These are phyloP conservation scores for Typhlichthys eigenmanni DNA, from an alignment of 2,797 vertebrate species.

Conservation along the genomic window DNA sequence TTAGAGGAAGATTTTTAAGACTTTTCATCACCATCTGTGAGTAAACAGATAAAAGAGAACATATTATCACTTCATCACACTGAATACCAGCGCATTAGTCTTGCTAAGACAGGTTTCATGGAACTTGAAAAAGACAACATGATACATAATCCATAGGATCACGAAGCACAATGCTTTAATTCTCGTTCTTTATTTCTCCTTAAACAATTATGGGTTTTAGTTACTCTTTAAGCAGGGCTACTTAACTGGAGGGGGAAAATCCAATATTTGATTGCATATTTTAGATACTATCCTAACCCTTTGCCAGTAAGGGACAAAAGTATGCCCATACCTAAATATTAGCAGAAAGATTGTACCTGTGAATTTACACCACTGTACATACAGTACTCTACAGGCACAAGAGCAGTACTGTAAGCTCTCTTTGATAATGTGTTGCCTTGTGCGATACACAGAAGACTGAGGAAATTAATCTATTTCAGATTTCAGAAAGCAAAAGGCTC, in stretches of 20 bases:
- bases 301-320: conserved; percentile 21
- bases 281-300: conserved; percentile 31
- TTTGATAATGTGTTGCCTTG: conserved; percentile 38
- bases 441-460: conserved; percentile 40
- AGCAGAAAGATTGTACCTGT: conserved; percentile 40
- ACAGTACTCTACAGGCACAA: not conserved
- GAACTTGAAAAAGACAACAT: no score
- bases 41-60: no score
- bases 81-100: no score
- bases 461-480: conserved; percentile 34
- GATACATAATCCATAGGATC: no score
- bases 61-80: no score
- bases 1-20: no score
- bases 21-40: no score
- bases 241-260: conserved; percentile 16
- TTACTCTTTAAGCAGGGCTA: conserved; percentile 19
- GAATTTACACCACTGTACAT: not conserved
- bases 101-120: no score
- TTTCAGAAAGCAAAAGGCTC: conserved; percentile 9
- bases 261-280: conserved; percentile 38
- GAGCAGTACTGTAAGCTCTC: no score
- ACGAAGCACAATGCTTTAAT: no score
- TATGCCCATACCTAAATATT: conserved; percentile 29
- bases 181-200: no score
- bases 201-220: not conserved